phyloP scores from a whole-genome alignment of 2,888 invertebrate genomes.

The Eueremaeus valkanovi region DNA sequence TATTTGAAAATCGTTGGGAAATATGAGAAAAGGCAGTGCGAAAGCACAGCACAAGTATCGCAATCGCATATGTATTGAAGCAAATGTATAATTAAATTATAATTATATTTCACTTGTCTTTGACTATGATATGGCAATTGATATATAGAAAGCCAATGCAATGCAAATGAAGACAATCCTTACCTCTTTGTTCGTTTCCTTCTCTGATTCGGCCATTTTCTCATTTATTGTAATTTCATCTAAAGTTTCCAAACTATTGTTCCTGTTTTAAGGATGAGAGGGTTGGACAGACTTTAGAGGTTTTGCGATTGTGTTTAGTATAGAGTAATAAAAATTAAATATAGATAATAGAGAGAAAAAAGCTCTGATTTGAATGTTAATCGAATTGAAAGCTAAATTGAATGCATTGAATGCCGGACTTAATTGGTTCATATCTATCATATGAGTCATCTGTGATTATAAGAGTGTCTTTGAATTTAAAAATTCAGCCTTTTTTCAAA shows the following conservation, averaged over 20 bases:
- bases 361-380: constrained; percentile 1
- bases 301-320: not conserved
- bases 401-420: not conserved
- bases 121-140: not conserved
- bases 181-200: constrained; percentile 32
- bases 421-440: no score
- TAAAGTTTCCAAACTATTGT: constrained; percentile 26
- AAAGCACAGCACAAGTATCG: not conserved
- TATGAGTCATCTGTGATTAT: no score
- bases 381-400: not conserved
- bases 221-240: constrained; percentile 15
- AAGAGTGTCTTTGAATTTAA: no score
- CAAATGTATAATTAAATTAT: constrained; percentile 24
- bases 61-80: constrained; percentile 19
- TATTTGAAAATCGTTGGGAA: not conserved
- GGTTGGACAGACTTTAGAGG: not conserved
- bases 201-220: constrained; percentile 30
- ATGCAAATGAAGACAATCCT: not conserved
- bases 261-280: constrained; percentile 21
- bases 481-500: constrained; percentile 1
- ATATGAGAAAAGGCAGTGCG: no score
- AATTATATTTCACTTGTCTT: not conserved
- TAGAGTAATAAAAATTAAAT: not conserved
- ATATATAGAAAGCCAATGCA: not conserved
- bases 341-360: not conserved